These are phyloP conservation scores for Epicampocera succincta DNA, from an alignment of 2,888 invertebrate species.

Conservation along the genomic window DNA sequence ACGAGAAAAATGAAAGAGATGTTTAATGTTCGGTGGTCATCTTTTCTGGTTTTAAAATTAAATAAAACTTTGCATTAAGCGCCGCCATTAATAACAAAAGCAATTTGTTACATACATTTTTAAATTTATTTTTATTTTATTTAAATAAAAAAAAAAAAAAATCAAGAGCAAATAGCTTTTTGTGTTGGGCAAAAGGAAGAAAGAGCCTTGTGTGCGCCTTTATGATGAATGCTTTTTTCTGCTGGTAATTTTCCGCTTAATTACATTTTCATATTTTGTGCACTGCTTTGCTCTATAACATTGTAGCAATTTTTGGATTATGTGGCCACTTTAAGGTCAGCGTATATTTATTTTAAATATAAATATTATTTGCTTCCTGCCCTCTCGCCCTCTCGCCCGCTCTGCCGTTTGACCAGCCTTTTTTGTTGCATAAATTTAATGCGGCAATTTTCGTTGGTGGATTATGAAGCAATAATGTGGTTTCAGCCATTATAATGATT, in stretches of 20 bases:
- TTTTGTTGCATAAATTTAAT: conserved; percentile 7
- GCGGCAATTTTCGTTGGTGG: conserved; percentile 11
- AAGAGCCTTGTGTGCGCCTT: no score
- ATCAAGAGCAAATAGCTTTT: background rate
- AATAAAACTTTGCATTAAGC: conserved; percentile 22
- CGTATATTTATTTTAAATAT: conserved; percentile 24
- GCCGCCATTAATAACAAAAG: background rate
- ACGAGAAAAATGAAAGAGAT: conserved; percentile 1
- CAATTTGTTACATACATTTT: background rate
- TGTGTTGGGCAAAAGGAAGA: background rate
- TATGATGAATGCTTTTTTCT: conserved; percentile 55
- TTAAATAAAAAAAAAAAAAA: background rate
- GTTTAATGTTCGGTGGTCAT: conserved; percentile 36
- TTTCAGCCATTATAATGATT: background rate
- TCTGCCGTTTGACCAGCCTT: background rate
- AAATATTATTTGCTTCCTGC: background rate
- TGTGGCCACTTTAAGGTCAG: conserved; percentile 61
- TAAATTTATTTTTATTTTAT: conserved; percentile 33
- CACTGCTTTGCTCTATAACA: conserved; percentile 37
- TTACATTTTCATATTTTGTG: conserved; percentile 56
- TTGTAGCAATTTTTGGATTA: conserved; percentile 60
- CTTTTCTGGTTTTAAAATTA: conserved; percentile 23
- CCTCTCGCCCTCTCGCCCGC: no score
- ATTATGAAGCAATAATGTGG: conserved; percentile 31
- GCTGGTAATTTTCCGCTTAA: conserved; percentile 66